These are phyloP conservation scores for Platycheirus albimanus DNA, from an alignment of 2,888 invertebrate species.

Conservation along the genomic window DNA sequence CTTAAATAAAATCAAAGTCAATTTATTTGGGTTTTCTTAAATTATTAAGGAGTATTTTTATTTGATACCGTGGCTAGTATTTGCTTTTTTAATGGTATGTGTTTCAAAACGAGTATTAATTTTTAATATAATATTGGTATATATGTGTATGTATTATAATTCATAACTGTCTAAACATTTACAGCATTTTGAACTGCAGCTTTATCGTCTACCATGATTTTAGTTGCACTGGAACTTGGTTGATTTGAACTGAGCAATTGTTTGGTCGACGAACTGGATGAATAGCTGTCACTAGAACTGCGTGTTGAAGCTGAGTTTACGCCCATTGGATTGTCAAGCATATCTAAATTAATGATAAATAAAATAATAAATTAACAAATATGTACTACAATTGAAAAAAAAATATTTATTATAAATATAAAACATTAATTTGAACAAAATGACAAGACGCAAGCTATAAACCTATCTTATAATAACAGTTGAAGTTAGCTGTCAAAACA, in stretches of 20 bases:
- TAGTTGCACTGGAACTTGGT: slow-evolving; percentile 79
- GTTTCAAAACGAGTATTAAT: too few relatives aligned
- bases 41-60: slow-evolving; percentile 65
- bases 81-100: slow-evolving; percentile 15
- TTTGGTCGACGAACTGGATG: slow-evolving; percentile 91
- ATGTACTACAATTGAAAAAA: too few relatives aligned
- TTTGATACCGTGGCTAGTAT: slow-evolving; percentile 47
- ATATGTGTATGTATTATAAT: neutral
- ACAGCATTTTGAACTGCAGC: slow-evolving; percentile 81
- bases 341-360: slow-evolving; percentile 77
- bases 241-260: slow-evolving; percentile 86
- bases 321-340: slow-evolving; percentile 87
- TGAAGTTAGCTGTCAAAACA: too few relatives aligned
- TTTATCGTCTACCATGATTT: slow-evolving; percentile 81
- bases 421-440: too few relatives aligned
- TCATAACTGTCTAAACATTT: slow-evolving; percentile 78
- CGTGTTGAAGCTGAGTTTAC: slow-evolving; percentile 83
- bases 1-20: slow-evolving; percentile 3
- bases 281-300: slow-evolving; percentile 92
- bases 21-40: slow-evolving; percentile 30
- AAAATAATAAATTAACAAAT: slow-evolving; percentile 43
- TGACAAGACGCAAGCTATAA: too few relatives aligned
- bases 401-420: too few relatives aligned
- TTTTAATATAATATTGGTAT: neutral
- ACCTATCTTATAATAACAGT: too few relatives aligned